Percentiles rank a stretch among this genome's conserved stretches.
Conservation (phyloP, 2,888 invertebrate species). For the Geophilus truncorum region DNA sequence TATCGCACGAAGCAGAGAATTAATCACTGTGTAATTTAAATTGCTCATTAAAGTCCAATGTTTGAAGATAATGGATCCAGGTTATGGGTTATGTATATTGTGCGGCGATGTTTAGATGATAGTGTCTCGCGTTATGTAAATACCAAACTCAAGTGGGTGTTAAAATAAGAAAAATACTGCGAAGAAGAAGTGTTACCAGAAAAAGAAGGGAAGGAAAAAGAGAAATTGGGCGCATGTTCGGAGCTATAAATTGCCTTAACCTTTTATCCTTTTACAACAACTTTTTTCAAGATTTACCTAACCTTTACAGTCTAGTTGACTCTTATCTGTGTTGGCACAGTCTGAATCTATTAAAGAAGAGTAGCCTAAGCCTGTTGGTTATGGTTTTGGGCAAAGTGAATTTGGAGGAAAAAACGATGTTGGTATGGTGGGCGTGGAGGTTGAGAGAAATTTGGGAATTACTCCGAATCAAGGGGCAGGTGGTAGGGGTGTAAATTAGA, state of each 20-base stretch:
- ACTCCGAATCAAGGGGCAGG: constrained; percentile 8
- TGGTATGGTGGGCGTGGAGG: background rate
- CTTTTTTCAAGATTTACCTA: background rate
- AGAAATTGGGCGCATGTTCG: background rate
- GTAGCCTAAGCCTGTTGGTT: constrained; percentile 18
- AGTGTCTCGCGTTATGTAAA: constrained; percentile 12
- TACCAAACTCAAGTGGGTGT: constrained; percentile 27
- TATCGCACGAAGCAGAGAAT: background rate
- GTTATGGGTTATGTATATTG: constrained; percentile 27
- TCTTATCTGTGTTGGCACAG: constrained; percentile 27
- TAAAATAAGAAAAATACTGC: background rate
- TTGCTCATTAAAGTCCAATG: constrained; percentile 24
- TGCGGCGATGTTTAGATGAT: constrained; percentile 12
- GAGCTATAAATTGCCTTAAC: background rate
- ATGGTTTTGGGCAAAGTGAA: constrained; percentile 1
- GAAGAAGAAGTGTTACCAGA: background rate
- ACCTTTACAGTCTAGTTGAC: constrained; percentile 8
- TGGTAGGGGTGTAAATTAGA: constrained; percentile 21
- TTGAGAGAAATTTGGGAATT: constrained; percentile 5
- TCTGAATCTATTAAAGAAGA: constrained; percentile 12
- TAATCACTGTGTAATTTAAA: constrained; percentile 27
- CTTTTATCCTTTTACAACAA: background rate
- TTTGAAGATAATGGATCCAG: background rate
- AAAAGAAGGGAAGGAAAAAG: background rate
- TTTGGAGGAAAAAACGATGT: background rate